Evolutionary conservation across 1,140 invertebrate species (phyloP).

Genomic region (Diuraphis noxia): DNA sequence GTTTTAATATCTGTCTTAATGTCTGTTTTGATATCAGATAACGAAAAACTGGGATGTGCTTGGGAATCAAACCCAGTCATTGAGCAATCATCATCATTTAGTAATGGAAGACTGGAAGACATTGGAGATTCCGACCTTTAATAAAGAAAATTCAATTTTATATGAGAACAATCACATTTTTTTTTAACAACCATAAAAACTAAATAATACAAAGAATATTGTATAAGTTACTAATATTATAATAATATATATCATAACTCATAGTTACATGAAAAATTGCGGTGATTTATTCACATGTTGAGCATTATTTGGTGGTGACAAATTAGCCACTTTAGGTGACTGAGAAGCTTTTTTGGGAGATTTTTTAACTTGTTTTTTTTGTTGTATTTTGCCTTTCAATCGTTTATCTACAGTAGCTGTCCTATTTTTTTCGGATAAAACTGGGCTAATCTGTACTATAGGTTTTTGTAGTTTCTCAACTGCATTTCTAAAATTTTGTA

Average conservation of each 20-base stretch:
- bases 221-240: not conserved
- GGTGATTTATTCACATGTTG: constrained; percentile 51
- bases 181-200: not conserved
- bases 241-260: not conserved
- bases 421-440: constrained; percentile 45
- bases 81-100: constrained; percentile 52
- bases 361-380: constrained; percentile 44
- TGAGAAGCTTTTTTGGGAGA: constrained; percentile 44
- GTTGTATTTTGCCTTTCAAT: constrained; percentile 39
- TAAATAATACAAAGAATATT: not conserved
- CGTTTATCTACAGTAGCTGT: constrained; percentile 37
- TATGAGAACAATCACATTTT: not conserved
- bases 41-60: constrained; percentile 51
- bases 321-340: constrained; percentile 50
- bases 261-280: constrained; percentile 50
- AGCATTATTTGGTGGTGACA: constrained; percentile 52
- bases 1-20: constrained; percentile 11
- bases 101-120: constrained; percentile 47
- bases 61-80: constrained; percentile 52
- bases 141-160: not conserved
- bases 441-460: constrained; percentile 39
- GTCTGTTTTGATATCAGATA: constrained; percentile 33
- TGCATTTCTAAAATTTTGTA: constrained; percentile 35
- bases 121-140: constrained; percentile 51
- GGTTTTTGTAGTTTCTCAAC: constrained; percentile 50